These are phyloP conservation scores for Leptinotarsa texana DNA, from an alignment of 1,140 invertebrate species.

Conservation along the genomic window DNA sequence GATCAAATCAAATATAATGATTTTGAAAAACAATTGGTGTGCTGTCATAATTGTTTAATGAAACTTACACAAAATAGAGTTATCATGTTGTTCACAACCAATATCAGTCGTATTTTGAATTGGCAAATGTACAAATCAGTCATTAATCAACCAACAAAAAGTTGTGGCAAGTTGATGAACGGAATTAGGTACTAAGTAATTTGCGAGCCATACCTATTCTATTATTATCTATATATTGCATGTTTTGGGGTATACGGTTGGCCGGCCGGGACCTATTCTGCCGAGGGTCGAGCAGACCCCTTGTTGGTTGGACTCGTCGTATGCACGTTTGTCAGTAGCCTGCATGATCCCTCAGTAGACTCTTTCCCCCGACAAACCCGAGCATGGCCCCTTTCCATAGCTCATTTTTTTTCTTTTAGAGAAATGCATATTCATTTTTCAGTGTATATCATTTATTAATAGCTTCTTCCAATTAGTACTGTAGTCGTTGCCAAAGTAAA, in stretches of 20 bases:
- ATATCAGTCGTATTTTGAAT: too few species aligned
- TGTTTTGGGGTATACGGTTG: slow-evolving; percentile 54
- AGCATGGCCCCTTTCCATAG: slow-evolving; percentile 15
- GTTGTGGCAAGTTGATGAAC: slow-evolving; percentile 7
- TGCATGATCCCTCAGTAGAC: slow-evolving; percentile 40
- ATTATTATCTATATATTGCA: slow-evolving; percentile 51
- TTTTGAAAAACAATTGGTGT: too few species aligned
- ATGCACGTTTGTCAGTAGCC: slow-evolving; percentile 50
- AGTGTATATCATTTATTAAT: background rate
- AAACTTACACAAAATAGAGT: too few species aligned
- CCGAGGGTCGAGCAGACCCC: slow-evolving; percentile 44
- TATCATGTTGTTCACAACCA: too few species aligned
- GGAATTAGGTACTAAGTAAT: slow-evolving; percentile 34
- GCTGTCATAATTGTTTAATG: too few species aligned
- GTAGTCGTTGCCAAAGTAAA: background rate
- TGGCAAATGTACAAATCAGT: too few species aligned
- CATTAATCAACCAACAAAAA: too few species aligned
- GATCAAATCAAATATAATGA: too few species aligned
- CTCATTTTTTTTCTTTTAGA: slow-evolving; percentile 4
- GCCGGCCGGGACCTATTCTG: slow-evolving; percentile 56
- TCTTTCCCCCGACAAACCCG: background rate
- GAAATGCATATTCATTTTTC: background rate
- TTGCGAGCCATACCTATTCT: slow-evolving; percentile 49
- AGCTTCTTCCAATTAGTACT: slow-evolving; percentile 2
- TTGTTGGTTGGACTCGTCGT: slow-evolving; percentile 45